These are phyloP conservation scores for Stegodyphus dumicola DNA, from an alignment of 1,140 invertebrate species.

Conservation along the genomic window DNA sequence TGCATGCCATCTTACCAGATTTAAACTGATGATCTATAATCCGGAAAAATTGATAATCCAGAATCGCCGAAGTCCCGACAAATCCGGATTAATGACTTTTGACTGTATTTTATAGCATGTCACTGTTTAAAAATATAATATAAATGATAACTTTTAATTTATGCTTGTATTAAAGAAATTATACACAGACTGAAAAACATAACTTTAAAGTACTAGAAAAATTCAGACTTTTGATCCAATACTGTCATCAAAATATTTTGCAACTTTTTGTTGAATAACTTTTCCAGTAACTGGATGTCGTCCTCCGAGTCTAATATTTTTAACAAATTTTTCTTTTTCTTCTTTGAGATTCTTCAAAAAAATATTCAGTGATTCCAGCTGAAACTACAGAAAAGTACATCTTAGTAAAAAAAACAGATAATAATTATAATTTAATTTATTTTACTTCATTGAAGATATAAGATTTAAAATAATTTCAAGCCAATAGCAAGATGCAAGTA, in stretches of 20 bases:
- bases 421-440: neutral
- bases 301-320: slow-evolving; percentile 18
- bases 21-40: no score
- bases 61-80: no score
- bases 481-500: neutral
- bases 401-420: neutral
- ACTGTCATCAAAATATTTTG: slow-evolving; percentile 44
- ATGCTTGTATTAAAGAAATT: no score
- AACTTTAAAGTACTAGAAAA: no score
- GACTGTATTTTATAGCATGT: no score
- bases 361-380: neutral
- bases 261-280: slow-evolving; percentile 45
- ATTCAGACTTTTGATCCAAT: slow-evolving; percentile 23
- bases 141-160: no score
- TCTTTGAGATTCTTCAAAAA: slow-evolving; percentile 12
- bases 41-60: no score
- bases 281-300: slow-evolving; percentile 34
- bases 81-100: no score
- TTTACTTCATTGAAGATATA: neutral
- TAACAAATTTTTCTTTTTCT: slow-evolving; percentile 10
- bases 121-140: no score
- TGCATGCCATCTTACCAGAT: no score
- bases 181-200: no score
- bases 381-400: slow-evolving; percentile 3
- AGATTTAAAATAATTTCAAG: neutral